Conservation (phyloP, 92 coral and sea anemone genomes). For the Umimayanthus chanpuru region DNA sequence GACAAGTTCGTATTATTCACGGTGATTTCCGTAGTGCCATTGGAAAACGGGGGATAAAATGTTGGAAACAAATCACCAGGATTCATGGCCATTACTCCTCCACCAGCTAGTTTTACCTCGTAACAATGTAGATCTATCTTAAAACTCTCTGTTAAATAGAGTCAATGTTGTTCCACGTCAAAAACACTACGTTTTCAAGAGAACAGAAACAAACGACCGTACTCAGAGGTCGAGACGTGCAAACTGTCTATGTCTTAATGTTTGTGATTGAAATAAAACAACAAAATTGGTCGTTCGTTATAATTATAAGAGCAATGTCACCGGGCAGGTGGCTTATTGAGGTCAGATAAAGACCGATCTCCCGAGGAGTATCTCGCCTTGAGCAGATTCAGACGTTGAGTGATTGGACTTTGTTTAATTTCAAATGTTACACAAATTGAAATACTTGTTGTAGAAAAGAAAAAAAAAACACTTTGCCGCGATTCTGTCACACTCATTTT, state of each 20-base stretch:
- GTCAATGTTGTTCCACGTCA: not conserved
- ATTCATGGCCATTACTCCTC: not conserved
- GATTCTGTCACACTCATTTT: not conserved
- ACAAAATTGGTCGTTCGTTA: too few species aligned
- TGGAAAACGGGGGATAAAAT: not conserved
- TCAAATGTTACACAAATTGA: not conserved
- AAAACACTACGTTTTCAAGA: not conserved
- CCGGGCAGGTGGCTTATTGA: not conserved
- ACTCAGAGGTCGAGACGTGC: not conserved
- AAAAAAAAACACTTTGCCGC: not conserved
- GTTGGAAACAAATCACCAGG: not conserved
- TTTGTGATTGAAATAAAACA: not conserved
- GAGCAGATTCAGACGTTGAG: not conserved
- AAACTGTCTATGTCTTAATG: not conserved
- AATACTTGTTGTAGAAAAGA: not conserved
- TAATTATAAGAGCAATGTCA: not conserved
- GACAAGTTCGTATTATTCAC: not conserved
- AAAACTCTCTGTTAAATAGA: not conserved
- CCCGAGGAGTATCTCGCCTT: not conserved
- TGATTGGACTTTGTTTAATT: not conserved
- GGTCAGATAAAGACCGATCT: not conserved
- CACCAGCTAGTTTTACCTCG: not conserved
- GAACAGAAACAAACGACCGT: not conserved
- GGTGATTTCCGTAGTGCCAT: not conserved
- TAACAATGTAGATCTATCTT: too few species aligned